Evolutionary conservation across 2,888 invertebrate species (phyloP).

Genomic region (Microplitis deprimator): DNA sequence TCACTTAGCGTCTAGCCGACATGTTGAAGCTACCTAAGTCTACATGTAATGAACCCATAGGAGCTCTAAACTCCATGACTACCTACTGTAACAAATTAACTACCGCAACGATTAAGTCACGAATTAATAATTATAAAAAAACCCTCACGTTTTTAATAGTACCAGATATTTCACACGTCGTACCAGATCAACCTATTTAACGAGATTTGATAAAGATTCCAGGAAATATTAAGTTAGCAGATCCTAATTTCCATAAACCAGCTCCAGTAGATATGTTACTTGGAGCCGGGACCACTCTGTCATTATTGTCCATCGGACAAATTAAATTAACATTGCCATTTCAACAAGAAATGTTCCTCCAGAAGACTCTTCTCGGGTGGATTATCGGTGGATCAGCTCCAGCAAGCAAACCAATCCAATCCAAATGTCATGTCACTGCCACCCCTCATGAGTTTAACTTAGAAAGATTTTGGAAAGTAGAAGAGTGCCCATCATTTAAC

Average conservation of each 20-base stretch:
- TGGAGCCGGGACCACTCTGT: constrained; percentile 37
- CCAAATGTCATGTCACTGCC: background rate
- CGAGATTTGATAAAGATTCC: constrained; percentile 40
- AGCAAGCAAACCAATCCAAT: background rate
- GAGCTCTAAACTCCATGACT: constrained; percentile 29
- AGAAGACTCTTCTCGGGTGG: constrained; percentile 36
- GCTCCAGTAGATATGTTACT: constrained; percentile 40
- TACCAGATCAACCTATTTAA: constrained; percentile 41
- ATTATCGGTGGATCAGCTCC: constrained; percentile 31
- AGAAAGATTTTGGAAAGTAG: constrained; percentile 48
- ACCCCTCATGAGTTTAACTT: constrained; percentile 21
- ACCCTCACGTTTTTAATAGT: constrained; percentile 37
- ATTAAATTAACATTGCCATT: background rate
- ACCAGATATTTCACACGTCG: constrained; percentile 21
- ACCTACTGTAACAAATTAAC: constrained; percentile 30
- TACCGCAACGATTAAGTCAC: constrained; percentile 31
- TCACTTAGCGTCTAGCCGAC: constrained; percentile 36
- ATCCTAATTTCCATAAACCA: constrained; percentile 47
- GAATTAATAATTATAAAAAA: constrained; percentile 14
- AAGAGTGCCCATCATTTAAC: constrained; percentile 34
- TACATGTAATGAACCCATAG: no score
- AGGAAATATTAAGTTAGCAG: constrained; percentile 42
- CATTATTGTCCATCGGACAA: constrained; percentile 11
- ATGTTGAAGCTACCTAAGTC: no score
- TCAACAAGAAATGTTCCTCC: constrained; percentile 20